phyloP scores from a whole-genome alignment of 2,888 invertebrate genomes.

The Penaeus monodon region DNA sequence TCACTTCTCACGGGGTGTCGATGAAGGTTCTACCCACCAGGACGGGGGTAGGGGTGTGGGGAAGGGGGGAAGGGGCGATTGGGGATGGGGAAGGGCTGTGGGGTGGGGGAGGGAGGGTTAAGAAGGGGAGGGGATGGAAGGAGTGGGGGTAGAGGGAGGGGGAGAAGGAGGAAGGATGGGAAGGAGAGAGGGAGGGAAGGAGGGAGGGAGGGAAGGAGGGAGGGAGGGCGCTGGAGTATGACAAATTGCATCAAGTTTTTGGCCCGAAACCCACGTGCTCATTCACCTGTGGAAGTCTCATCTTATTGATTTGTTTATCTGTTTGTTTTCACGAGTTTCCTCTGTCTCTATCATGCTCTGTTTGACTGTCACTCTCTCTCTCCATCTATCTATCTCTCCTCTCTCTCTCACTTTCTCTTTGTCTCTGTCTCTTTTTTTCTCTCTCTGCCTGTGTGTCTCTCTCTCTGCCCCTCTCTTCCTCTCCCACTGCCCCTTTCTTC shows the following conservation, averaged over 20 bases:
- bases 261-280: slow-evolving; percentile 11
- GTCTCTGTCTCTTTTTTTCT: not conserved
- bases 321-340: not conserved
- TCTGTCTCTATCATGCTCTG: not conserved
- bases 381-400: not conserved
- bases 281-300: not conserved
- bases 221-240: slow-evolving; percentile 5
- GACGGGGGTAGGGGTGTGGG: not conserved
- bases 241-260: not conserved
- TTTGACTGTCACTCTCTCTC: not conserved
- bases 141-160: no score
- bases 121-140: no score
- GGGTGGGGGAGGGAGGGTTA: no score
- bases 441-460: not conserved
- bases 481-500: not conserved
- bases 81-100: no score
- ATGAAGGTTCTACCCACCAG: slow-evolving; percentile 12
- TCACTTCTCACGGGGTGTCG: slow-evolving; percentile 40
- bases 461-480: not conserved
- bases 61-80: not conserved
- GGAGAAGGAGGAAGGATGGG: no score
- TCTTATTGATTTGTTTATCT: slow-evolving; percentile 4
- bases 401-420: not conserved
- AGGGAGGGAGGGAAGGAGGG: slow-evolving; percentile 1
- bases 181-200: not conserved